These are phyloP conservation scores for Thamnaconus septentrionalis DNA, from an alignment of 2,113 vertebrate species.

Conservation along the genomic window DNA sequence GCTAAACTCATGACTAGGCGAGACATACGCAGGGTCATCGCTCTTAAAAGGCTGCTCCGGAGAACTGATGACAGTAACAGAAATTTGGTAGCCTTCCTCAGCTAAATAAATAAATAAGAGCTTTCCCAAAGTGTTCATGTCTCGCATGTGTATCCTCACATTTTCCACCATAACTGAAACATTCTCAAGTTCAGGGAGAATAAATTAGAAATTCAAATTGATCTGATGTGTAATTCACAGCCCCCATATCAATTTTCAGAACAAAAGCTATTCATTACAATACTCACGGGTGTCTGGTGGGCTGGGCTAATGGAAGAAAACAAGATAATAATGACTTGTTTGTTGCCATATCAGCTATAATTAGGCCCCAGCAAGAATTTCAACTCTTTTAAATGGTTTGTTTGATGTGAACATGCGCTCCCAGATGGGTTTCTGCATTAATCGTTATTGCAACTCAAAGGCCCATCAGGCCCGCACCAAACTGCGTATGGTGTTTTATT, in stretches of 20 bases:
- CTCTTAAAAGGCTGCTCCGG: no score
- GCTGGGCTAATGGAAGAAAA: slow-evolving; percentile 74
- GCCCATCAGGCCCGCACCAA: slow-evolving; percentile 37
- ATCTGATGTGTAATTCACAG: no score
- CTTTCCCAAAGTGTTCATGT: neutral
- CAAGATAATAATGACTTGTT: slow-evolving; percentile 88
- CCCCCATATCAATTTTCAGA: slow-evolving; percentile 33
- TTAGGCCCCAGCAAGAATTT: slow-evolving; percentile 81
- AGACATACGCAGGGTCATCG: neutral
- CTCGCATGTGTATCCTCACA: neutral
- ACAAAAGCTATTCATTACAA: slow-evolving; percentile 48
- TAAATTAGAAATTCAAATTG: neutral
- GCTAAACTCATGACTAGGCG: slow-evolving; percentile 31
- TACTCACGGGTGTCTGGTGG: slow-evolving; percentile 53
- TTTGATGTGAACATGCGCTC: slow-evolving; percentile 87
- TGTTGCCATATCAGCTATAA: slow-evolving; percentile 87
- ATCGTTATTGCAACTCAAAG: slow-evolving; percentile 84
- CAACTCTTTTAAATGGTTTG: slow-evolving; percentile 79
- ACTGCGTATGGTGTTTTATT: slow-evolving; percentile 20
- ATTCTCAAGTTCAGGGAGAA: neutral
- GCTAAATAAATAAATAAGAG: no score
- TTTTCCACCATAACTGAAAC: neutral
- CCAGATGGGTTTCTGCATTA: slow-evolving; percentile 80
- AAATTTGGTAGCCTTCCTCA: no score
- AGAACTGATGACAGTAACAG: no score